phyloP scores from a whole-genome alignment of 2,797 vertebrate species.

The Babyrousa celebensis region DNA sequence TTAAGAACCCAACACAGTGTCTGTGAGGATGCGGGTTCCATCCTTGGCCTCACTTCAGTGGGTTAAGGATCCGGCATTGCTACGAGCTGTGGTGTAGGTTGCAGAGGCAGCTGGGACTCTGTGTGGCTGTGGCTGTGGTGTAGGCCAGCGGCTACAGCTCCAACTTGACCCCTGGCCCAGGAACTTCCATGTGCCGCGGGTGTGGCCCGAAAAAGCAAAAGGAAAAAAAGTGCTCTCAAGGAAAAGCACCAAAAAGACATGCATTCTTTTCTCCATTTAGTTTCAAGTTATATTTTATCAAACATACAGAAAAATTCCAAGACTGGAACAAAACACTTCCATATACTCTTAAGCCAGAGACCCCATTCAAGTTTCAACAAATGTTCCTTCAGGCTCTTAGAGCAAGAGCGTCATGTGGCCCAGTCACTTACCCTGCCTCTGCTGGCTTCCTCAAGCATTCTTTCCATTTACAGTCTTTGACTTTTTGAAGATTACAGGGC shows the following conservation, averaged over 20 bases:
- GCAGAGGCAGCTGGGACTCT: too few species aligned
- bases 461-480: neutral
- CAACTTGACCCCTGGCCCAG: too few species aligned
- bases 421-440: fast-evolving
- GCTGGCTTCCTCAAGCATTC: neutral
- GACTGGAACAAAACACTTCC: neutral
- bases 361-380: neutral
- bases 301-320: neutral
- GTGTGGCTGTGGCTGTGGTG: too few species aligned
- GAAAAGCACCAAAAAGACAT: neutral
- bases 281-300: slow-evolving; percentile 20
- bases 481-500: neutral
- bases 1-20: too few species aligned
- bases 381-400: fast-evolving
- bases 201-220: too few species aligned
- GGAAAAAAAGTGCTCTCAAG: neutral
- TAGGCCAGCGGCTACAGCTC: too few species aligned
- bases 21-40: too few species aligned
- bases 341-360: neutral
- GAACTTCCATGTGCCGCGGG: too few species aligned
- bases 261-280: neutral
- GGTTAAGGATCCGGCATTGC: too few species aligned
- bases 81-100: too few species aligned
- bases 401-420: fast-evolving
- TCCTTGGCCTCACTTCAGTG: too few species aligned